Conservation (phyloP, 2,888 invertebrate genomes). For the Macrophya annulata region DNA sequence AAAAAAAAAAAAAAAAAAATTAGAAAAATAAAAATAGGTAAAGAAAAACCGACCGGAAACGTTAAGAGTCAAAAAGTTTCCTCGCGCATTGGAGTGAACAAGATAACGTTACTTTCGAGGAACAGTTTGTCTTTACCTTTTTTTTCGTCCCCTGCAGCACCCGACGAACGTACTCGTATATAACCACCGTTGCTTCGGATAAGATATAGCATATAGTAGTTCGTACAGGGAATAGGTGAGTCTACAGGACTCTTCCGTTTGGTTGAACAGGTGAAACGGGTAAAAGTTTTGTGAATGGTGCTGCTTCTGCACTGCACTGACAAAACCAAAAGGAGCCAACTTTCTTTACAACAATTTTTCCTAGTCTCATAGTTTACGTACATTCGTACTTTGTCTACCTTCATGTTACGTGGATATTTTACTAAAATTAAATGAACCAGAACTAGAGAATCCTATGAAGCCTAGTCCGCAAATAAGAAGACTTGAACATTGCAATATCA, state of each 20-base stretch:
- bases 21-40: not conserved
- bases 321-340: not conserved
- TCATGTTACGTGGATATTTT: not conserved
- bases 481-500: not conserved
- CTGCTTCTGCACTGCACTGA: not conserved
- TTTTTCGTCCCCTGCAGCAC: not conserved
- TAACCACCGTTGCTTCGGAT: not conserved
- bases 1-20: conserved; percentile 10
- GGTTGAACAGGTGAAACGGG: conserved; percentile 24
- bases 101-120: conserved; percentile 30
- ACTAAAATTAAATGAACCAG: not conserved
- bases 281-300: not conserved
- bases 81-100: conserved; percentile 26
- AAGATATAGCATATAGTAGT: not conserved
- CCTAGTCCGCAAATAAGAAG: not conserved
- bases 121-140: conserved; percentile 32
- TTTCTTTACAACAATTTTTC: conserved; percentile 18
- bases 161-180: not conserved
- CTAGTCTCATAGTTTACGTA: not conserved
- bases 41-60: conserved; percentile 18
- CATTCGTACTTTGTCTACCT: no score
- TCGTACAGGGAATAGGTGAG: conserved; percentile 17
- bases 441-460: not conserved
- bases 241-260: not conserved
- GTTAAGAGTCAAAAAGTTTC: conserved; percentile 25